Base-by-base conservation (phyloP, 2,113 vertebrate genomes). In the Eolophus roseicapilla region DNA sequence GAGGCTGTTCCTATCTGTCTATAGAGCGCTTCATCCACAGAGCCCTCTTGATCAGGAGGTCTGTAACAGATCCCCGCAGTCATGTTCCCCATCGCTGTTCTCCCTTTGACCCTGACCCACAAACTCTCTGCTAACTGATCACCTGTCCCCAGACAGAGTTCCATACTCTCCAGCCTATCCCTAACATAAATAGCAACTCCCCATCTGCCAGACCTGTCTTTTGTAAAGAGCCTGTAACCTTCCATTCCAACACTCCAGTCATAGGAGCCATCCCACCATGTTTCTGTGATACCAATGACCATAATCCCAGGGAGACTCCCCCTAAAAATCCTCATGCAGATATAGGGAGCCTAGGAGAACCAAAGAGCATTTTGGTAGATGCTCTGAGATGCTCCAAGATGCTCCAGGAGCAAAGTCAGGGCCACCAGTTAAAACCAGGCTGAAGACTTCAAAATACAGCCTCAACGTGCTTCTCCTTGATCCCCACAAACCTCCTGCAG, bases 311-410 rank as follows among this genome's bases (percentile, higher is more conserved):
- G 24, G 46, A 79, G 13, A 29, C 9, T n/a, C 3, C 3, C 20
- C 5, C 39, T 50, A 23, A 90, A 90, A 91, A 17, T 39, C 35
- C 21, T 92, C 78, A 90, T 35, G 14, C 11, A 68, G 50, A 20
- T 44, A 10, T 27, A 49, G 63, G 31, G 76, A 83, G 39, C 43
- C 18, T 76, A 27, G 47, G 28, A 81, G 33, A 81, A 64, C 14
- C 1, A 17, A 77, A 64, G 6, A 28, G 4, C 0, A 0, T 44
- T 92, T 83, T 2, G 0, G 18, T 55, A 68, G 31, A 19, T 41
- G 52, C 9, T 86, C n/a, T 68, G 31, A 64, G 52, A 49, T 60
- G 37, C n/a, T 76, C n/a, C 31, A 46, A 64, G 52, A 49, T 60
- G 37, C n/a, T 76, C n/a, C 31, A 46, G 47, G 23, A 68, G 17